Conservation (phyloP, 2,113 vertebrate species). For the Parotia lawesii region DNA sequence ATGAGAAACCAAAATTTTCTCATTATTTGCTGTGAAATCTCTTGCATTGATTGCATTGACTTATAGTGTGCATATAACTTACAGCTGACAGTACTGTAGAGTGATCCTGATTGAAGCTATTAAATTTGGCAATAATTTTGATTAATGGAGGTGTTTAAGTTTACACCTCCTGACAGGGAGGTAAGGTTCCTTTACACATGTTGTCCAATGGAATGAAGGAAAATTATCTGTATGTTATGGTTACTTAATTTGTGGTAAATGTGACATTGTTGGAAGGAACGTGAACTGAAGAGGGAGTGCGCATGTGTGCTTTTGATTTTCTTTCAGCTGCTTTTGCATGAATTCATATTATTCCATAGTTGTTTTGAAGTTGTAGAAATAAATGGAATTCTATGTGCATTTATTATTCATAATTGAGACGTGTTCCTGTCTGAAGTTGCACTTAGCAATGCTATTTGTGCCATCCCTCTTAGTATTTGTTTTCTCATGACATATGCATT, state of each 20-base stretch:
- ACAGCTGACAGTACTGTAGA: not conserved
- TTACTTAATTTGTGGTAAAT: not conserved
- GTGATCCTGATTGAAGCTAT: not conserved
- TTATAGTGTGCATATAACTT: not conserved
- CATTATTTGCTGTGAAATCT: not conserved
- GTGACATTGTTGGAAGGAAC: not conserved
- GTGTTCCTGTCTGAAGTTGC: not conserved
- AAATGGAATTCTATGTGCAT: not conserved
- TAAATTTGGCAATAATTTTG: not conserved
- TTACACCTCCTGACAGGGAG: not conserved
- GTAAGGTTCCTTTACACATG: not conserved
- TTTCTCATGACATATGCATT: not conserved
- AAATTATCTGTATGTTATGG: not conserved
- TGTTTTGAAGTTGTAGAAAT: not conserved
- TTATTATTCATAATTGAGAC: not conserved
- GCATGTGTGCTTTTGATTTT: rapidly evolving
- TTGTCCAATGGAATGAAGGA: not conserved
- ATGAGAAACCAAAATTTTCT: not conserved
- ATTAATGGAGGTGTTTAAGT: not conserved
- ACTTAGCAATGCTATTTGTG: not conserved
- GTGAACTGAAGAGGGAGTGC: not conserved
- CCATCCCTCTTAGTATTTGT: not conserved
- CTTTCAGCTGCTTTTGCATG: not conserved
- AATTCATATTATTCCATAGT: not conserved
- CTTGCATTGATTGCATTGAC: not conserved